Base-by-base conservation (phyloP, 2,888 invertebrate genomes). In the Drosophila ustulata region DNA sequence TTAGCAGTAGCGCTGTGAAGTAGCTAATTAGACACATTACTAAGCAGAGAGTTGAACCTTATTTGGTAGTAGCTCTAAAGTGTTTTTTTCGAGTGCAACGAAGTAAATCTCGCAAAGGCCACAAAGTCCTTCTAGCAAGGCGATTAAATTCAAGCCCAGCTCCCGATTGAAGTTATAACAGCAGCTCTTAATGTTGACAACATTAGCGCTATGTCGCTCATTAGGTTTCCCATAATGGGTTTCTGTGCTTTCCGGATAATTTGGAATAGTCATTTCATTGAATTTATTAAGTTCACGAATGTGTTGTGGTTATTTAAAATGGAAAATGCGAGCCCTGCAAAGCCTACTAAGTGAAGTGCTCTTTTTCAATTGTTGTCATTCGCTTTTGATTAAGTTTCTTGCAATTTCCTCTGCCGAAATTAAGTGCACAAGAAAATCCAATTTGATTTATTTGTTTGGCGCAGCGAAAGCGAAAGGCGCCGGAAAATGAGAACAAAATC, bases 401-500 rank as follows among this genome's bases (percentile, higher is more conserved):
- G 56, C 63, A 64, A 58, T 74, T 75, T 74, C 72, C 71, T 65
- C 71, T 82, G 87, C 32, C 55, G 53, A 69, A 81, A 85, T 88
- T 71, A 82, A 89, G 89, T 82, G 86, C 78, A 85, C 75, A 78
- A 80, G 80, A 75, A 89, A 85, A 85, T 80, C 78, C 88, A 86
- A 88, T 86, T 86, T 84, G 89, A 88, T 88, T 86, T 88, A 89
- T 85, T 80, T 74, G 86, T 76, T 76, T 71, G 63, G 67, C 66
- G 59, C 71, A 71, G 66, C 62, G 61, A 59, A 55, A 69, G 55
- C 66, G 66, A 75, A 80, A 76, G 59, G 63, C 47, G 66, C 45
- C 52, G 46, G 45, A 65, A 59, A 73, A 53, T 37, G 64, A 51
- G 62, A 66, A 74, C 52, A 68, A 80, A 88, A 89, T 89, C 88